A percentile compares a stretch with the other conserved stretches of the same genome.
phyloP scores from a whole-genome alignment of 2,797 vertebrate species.

The Melanotaenia boesemani region DNA sequence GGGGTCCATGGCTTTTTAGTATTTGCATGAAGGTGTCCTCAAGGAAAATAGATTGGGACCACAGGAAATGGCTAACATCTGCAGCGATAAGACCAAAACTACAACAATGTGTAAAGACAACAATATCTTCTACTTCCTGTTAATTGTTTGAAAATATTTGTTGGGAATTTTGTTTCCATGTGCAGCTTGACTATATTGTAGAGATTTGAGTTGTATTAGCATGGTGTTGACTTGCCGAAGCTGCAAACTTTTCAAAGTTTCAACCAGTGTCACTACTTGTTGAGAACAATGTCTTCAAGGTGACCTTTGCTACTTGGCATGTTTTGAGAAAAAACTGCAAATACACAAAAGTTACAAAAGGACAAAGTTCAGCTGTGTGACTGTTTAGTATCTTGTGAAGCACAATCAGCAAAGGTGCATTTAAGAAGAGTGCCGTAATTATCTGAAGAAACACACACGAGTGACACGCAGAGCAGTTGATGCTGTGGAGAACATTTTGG shows the following conservation, averaged over 20 bases:
- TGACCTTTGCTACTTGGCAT: fast-evolving
- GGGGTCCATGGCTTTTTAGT: too few relatives aligned
- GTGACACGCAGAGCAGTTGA: slow-evolving; percentile 27
- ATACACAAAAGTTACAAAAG: fast-evolving
- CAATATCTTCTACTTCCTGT: too few relatives aligned
- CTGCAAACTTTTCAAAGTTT: neutral
- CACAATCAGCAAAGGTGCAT: slow-evolving; percentile 19
- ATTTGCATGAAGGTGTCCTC: too few relatives aligned
- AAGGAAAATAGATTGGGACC: too few relatives aligned
- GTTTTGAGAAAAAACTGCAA: neutral
- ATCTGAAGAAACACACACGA: slow-evolving; percentile 36
- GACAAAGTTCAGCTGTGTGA: neutral
- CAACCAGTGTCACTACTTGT: neutral
- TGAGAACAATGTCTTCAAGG: neutral
- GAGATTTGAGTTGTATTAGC: neutral
- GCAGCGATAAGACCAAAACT: too few relatives aligned
- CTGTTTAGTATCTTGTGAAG: slow-evolving; percentile 4
- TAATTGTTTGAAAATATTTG: neutral
- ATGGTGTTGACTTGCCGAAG: neutral
- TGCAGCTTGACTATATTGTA: neutral
- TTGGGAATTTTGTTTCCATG: neutral
- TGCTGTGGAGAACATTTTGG: slow-evolving; percentile 46
- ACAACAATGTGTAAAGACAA: neutral
- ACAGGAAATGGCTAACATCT: too few relatives aligned
- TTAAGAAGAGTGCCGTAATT: slow-evolving; percentile 32